Evolutionary conservation across 2,113 vertebrate genomes (phyloP).

Genomic region (Ceyx melanurus): DNA sequence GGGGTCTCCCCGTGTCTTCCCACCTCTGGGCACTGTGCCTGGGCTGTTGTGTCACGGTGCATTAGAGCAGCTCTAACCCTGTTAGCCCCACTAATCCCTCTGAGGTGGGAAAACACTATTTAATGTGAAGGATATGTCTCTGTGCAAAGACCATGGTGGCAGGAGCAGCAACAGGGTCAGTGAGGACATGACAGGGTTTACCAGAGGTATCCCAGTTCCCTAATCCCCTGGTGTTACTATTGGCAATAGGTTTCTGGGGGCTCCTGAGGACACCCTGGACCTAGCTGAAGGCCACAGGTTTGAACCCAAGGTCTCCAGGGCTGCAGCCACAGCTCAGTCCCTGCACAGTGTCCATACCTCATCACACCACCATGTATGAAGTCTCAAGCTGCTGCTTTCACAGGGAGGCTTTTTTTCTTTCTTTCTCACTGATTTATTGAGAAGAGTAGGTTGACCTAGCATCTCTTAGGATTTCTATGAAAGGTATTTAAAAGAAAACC

Average conservation of each 20-base stretch:
- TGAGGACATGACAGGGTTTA: fast-evolving
- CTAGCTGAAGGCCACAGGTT: neutral
- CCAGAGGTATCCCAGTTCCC: neutral
- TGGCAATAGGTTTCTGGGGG: neutral
- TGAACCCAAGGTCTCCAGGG: neutral
- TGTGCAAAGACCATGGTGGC: fast-evolving
- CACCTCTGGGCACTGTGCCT: fast-evolving
- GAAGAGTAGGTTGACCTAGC: neutral
- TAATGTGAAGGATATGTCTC: fast-evolving
- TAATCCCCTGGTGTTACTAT: neutral
- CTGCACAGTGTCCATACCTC: fast-evolving
- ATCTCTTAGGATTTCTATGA: neutral
- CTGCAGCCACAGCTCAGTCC: neutral
- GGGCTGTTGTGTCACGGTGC: neutral
- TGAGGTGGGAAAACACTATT: fast-evolving
- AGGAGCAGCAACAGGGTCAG: neutral
- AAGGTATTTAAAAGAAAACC: conserved; percentile 14
- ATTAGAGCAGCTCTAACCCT: neutral
- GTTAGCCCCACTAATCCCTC: neutral
- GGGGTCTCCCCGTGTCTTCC: neutral
- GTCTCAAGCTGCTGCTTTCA: neutral
- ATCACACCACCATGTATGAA: fast-evolving
- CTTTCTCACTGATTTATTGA: conserved; percentile 2
- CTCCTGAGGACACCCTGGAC: neutral
- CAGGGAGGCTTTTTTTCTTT: neutral